These are phyloP conservation scores for Ptychobarbus kaznakovi DNA, from an alignment of 2,797 vertebrate genomes.

Conservation along the genomic window DNA sequence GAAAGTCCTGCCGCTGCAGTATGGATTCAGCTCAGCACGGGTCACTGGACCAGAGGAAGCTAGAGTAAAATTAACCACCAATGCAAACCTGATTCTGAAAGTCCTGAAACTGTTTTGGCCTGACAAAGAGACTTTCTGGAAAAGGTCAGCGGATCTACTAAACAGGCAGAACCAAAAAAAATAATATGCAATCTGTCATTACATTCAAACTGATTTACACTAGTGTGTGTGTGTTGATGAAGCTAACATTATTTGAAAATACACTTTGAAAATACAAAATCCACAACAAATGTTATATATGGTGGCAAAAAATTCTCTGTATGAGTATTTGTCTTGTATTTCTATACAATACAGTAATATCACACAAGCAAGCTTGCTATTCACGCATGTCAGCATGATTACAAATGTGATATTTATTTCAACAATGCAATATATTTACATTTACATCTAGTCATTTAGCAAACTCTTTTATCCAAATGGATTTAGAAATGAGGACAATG, in stretches of 20 bases:
- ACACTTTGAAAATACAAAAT: not conserved
- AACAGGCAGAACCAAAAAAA: slow-evolving; percentile 76
- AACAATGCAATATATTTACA: not conserved
- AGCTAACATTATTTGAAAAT: not conserved
- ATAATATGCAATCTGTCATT: slow-evolving; percentile 70
- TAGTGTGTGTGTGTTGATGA: not conserved
- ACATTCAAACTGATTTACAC: not conserved
- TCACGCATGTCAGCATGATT: not conserved
- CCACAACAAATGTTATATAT: not conserved
- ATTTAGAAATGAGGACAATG: too few species aligned
- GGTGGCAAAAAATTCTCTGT: not conserved
- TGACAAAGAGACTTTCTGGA: slow-evolving; percentile 60
- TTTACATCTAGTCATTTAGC: not conserved
- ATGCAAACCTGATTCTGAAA: slow-evolving; percentile 10
- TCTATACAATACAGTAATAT: too few species aligned
- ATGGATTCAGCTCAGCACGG: not conserved
- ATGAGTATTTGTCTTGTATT: too few species aligned
- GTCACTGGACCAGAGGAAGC: not conserved
- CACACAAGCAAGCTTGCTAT: not conserved
- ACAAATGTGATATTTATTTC: not conserved
- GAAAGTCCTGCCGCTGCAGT: not conserved
- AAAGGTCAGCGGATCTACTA: slow-evolving; percentile 73
- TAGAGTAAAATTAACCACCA: not conserved
- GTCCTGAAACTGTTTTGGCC: not conserved
- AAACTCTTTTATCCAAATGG: not conserved